These are phyloP conservation scores for Leptarthrus brevirostris DNA, from an alignment of 2,888 invertebrate genomes.

Conservation along the genomic window DNA sequence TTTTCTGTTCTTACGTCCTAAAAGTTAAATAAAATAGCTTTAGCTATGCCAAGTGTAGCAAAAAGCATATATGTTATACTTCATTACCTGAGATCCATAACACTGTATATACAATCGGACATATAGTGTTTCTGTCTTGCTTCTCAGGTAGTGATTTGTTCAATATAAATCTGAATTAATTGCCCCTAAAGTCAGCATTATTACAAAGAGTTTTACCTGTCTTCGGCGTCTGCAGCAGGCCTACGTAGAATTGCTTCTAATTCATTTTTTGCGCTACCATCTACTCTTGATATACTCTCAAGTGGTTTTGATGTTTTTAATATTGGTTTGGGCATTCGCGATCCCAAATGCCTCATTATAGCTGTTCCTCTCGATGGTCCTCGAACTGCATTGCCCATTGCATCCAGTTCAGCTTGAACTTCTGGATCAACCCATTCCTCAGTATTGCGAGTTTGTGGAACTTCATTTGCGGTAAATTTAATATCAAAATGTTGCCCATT, in stretches of 20 bases:
- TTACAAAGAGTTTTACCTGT: conserved; percentile 70
- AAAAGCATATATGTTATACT: too few relatives aligned
- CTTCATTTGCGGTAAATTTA: conserved; percentile 69
- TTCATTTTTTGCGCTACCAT: conserved; percentile 68
- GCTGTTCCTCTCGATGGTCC: conserved; percentile 3
- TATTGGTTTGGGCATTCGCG: conserved; percentile 30
- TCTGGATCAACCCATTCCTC: conserved; percentile 72
- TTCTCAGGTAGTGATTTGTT: too few relatives aligned
- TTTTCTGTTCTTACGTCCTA: too few relatives aligned
- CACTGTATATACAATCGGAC: too few relatives aligned
- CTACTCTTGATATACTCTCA: conserved; percentile 52
- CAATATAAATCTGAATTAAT: too few relatives aligned
- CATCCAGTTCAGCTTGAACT: conserved; percentile 76
- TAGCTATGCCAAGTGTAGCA: too few relatives aligned
- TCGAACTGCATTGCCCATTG: conserved; percentile 68
- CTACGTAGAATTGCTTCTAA: conserved; percentile 72
- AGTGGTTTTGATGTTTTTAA: conserved; percentile 1
- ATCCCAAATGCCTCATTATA: not conserved
- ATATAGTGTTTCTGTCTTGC: too few relatives aligned
- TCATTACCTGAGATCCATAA: too few relatives aligned
- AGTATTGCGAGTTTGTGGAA: conserved; percentile 63
- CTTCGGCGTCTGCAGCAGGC: conserved; percentile 75
- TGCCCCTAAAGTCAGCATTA: too few relatives aligned
- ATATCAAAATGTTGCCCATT: conserved; percentile 74
- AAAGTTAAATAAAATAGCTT: too few relatives aligned